These are phyloP conservation scores for Enteromius treurensis DNA, from an alignment of 2,797 vertebrate species.

Conservation along the genomic window DNA sequence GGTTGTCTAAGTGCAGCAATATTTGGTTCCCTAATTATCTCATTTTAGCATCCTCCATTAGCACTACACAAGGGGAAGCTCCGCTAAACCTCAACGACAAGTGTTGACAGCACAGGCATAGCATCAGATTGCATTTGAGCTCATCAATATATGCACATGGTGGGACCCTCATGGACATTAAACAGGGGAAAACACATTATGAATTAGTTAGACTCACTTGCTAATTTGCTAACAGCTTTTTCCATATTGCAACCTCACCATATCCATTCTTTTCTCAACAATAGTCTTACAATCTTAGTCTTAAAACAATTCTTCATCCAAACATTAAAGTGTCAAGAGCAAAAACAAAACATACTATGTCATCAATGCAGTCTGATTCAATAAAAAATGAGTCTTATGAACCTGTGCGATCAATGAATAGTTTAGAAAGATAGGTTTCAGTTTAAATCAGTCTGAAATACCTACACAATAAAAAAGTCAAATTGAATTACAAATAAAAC, in stretches of 20 bases:
- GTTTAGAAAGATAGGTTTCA: neutral
- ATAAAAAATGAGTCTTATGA: neutral
- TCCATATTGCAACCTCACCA: neutral
- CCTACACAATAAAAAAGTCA: neutral
- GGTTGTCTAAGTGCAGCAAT: constrained; percentile 62
- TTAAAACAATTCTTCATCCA: neutral
- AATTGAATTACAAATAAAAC: neutral
- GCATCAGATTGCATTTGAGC: constrained; percentile 52
- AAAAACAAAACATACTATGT: neutral
- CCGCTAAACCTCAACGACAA: constrained; percentile 55
- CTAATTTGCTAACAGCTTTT: constrained; percentile 29
- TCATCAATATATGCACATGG: constrained; percentile 44
- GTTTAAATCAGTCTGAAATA: neutral
- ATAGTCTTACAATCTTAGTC: neutral
- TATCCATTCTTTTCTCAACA: neutral
- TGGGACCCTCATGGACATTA: constrained; percentile 48
- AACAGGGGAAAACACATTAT: constrained; percentile 47
- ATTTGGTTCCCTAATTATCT: constrained; percentile 60
- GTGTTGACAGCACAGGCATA: constrained; percentile 54
- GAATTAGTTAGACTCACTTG: constrained; percentile 44
- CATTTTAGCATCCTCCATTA: constrained; percentile 63
- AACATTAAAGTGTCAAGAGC: neutral
- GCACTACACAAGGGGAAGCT: constrained; percentile 51
- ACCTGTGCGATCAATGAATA: neutral
- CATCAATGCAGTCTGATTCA: neutral